Evolutionary conservation across 64 coral and sea anemone species (phyloP), one percentile per base, ranked within the genome.

Genomic region (Acropora tenuis): DNA sequence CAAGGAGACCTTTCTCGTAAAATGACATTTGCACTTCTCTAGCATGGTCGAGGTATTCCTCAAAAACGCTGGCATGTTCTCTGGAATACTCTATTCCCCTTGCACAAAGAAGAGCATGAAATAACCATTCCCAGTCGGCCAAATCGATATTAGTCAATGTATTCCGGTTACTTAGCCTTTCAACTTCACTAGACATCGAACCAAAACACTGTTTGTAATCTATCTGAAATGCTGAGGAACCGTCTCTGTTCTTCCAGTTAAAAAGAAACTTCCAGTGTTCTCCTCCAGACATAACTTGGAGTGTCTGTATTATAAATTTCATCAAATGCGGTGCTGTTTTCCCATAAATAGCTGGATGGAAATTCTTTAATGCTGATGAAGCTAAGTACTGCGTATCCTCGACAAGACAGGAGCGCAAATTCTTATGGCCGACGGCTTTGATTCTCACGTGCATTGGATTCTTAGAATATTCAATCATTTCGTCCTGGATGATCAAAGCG

Each of bases 281-380:
- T 48, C n/a, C 16, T 47, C 46, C 9, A 78, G 44, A 6, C 46
- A n/a, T 48, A 3, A 8, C 10, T 2, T 78, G 45, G 0, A 48
- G 0, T 2, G 10, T 5, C 5, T 42, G 75, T 3, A 45, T 78
- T 18, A 78, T 18, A 48, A 5, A 0, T 10, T 50, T 18, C 1
- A 78, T 5, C 46, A 47, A 7, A 48, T 48, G 75, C 1, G 75
- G 75, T 7, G 44, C 4, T 10, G 43, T 3, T 61, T 20, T 43
- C 9, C 92, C 92, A 44, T 78, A 94, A 88, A 94, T 76, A 40
- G 20, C 65, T 9, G 87, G 20, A 17, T 94, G 92, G 78, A 94
- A 94, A 47, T 59, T 69, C 58, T 75, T 94, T 1, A 94, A 61
- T 59, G 92, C 86, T 48, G 92, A 83, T n/a, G 86, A 76, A 30